These are phyloP conservation scores for Sciurus niger DNA, from an alignment of 2,113 vertebrate genomes.

Conservation along the genomic window DNA sequence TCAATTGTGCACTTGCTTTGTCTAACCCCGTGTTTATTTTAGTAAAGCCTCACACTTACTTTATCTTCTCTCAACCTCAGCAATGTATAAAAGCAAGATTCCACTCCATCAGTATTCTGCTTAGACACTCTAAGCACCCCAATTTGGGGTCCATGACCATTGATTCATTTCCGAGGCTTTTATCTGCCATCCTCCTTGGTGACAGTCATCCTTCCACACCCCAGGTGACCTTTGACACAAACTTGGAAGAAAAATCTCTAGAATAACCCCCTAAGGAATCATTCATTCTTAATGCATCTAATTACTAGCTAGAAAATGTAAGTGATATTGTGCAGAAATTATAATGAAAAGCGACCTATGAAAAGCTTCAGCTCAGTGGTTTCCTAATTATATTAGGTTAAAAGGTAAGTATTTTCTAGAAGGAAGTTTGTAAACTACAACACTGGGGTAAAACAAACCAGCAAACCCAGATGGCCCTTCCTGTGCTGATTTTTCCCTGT, in stretches of 20 bases:
- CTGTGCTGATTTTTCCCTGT: too few relatives aligned
- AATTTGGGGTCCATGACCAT: neutral
- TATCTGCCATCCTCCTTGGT: neutral
- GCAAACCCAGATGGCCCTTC: neutral
- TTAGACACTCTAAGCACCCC: neutral
- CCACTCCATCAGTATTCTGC: neutral
- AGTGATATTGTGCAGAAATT: constrained; percentile 26
- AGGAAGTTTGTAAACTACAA: constrained; percentile 19
- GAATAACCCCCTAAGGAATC: constrained; percentile 38
- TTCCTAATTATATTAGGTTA: constrained; percentile 60
- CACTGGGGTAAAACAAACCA: constrained; percentile 8
- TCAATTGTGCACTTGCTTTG: neutral
- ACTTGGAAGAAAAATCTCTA: constrained; percentile 57
- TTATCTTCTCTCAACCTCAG: neutral
- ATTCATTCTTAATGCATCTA: constrained; percentile 61
- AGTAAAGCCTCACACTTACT: neutral
- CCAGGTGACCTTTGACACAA: constrained; percentile 70
- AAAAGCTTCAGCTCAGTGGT: neutral
- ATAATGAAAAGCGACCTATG: constrained; percentile 53
- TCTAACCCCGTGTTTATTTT: neutral
- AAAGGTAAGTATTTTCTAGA: constrained; percentile 51
- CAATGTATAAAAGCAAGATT: accelerated
- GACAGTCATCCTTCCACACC: neutral
- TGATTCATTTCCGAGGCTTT: constrained; percentile 48
- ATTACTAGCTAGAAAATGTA: constrained; percentile 60